Evolutionary conservation across 2,113 vertebrate genomes (phyloP), one percentile per base, ranked within the genome.

Genomic region (Pycnonotus jocosus): DNA sequence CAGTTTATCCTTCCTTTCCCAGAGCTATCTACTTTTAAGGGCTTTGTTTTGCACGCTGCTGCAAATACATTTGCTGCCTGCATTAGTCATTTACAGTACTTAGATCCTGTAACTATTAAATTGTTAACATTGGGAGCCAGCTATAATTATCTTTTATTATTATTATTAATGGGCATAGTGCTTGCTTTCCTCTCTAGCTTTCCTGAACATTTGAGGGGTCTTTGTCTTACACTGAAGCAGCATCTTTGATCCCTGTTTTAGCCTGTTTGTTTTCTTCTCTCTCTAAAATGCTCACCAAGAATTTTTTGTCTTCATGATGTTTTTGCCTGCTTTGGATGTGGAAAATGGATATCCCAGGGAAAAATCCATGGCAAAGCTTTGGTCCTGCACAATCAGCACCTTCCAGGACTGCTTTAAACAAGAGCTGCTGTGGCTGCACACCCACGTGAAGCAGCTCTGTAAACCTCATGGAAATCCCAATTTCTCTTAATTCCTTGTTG

Each of bases 81-180:
- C 93, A 92, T 95, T 96, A 96, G 96, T 95, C 95, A 94, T 94
- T 96, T 92, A 62, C 90, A 91, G 87, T 86, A 88, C 93, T 96
- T 89, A 96, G 94, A 78, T 96, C 74, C 93, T 93, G 66, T 73
- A 94, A 86, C 90, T 94, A 95, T 77, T 93, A 69, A 79, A 94
- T 82, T 93, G 94, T 95, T 94, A 95, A 83, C 94, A 82, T 95
- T 94, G 94, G 94, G 92, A 96, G 88, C 93, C 84, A 92, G 66
- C 91, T 96, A 42, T 91, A 96, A 95, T 96, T 96, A 95, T 84
- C 93, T 90, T 79, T 54, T 92, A 88, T 86, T 92, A 71, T 89
- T 88, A 38, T 60, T 87, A 90, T 85, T 95, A 95, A 91, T 97
- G 90, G 93, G 21, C 81, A 65, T 35, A 51, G 64, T 54, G 87